Conservation (phyloP, 1,140 invertebrate genomes). For the Aporrectodea caliginosa region DNA sequence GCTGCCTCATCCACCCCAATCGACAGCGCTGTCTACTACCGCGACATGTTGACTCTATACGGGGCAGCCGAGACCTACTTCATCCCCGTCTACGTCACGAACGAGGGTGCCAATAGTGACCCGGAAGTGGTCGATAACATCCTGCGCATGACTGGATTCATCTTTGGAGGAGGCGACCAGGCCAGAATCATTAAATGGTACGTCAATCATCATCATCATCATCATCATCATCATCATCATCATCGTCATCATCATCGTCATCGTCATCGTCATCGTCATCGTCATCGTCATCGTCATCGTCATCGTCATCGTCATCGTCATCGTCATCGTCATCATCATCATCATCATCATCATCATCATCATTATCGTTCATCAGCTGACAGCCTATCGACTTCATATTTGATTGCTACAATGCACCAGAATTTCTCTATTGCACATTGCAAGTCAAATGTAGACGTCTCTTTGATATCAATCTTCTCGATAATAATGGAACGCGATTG, state of each 20-base stretch:
- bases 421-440: neutral
- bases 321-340: neutral
- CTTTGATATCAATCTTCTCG: no score
- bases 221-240: slow-evolving; percentile 4
- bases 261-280: slow-evolving; percentile 1
- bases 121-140: slow-evolving; percentile 36
- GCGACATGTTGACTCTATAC: slow-evolving; percentile 36
- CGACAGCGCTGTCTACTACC: slow-evolving; percentile 35
- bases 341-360: neutral
- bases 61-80: slow-evolving; percentile 34
- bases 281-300: neutral
- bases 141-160: slow-evolving; percentile 43
- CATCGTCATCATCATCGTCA: neutral
- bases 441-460: neutral
- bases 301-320: neutral
- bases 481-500: no score
- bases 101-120: slow-evolving; percentile 31
- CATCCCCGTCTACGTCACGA: slow-evolving; percentile 36
- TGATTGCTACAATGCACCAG: neutral
- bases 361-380: neutral
- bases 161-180: slow-evolving; percentile 48
- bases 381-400: neutral
- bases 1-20: slow-evolving; percentile 36
- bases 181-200: slow-evolving; percentile 40
- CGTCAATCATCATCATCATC: slow-evolving; percentile 17